Evolutionary conservation across 1,140 invertebrate genomes (phyloP), one percentile per base, ranked within the genome.

Genomic region (Lucilia cuprina): DNA sequence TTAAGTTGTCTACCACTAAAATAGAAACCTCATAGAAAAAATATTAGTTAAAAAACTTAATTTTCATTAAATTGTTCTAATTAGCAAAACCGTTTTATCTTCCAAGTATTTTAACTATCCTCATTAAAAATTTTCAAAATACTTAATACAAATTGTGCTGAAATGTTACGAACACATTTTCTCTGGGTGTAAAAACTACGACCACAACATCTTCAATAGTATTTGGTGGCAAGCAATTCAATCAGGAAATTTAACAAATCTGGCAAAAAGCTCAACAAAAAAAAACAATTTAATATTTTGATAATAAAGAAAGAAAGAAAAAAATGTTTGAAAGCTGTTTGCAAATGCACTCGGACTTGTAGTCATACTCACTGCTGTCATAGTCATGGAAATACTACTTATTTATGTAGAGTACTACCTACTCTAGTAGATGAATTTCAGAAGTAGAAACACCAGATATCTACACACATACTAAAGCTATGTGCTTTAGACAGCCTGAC

Each of bases 201-300:
- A 41, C 41, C 41, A 41, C 41, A 41, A 41, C 5, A 41, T 41
- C 41, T 41, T 41, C 41, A 41, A 41, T 10, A 41, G 41, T 41
- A 41, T n/a, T 60, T 60, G 55, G 55, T 60, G 55, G 55, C 14
- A 60, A 60, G 55, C 55, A n/a, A 17, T 60, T 60, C 55, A 60
- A 60, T 60, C n/a, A n/a, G 55, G 55, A 60, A 60, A 60, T 60
- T 60, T 60, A 60, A 60, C 55, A 60, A 60, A 60, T 60, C 55
- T 17, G n/a, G 55, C 14, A 60, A 60, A 55, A 60, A 60, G 55
- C 55, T n/a, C 5, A 60, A 2, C n/a, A 17, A 17, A 12, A 60
- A 60, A 60, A 60, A 60, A 60, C 50, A 60, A 60, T 17, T 17
- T 17, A 41, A 41, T 41, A 41, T 41, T n/a, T 5, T n/a, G n/a